Conservation (phyloP, 2,797 vertebrate genomes). For the Apogon talboti region DNA sequence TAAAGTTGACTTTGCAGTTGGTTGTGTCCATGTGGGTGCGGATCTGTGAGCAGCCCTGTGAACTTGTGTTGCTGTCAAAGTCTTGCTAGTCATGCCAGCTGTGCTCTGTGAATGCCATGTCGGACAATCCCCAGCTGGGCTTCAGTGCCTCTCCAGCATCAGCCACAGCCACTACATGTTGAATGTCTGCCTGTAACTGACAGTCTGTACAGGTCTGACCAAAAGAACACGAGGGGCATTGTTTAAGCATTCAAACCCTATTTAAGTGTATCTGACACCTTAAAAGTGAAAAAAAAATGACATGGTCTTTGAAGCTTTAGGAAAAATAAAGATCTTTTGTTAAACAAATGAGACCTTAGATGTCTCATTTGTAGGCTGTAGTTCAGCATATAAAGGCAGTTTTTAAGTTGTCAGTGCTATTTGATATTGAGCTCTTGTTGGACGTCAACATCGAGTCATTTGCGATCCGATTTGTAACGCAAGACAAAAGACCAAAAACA, state of each 20-base stretch:
- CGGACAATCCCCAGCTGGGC: constrained; percentile 27
- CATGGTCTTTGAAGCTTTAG: background rate
- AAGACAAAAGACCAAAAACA: background rate
- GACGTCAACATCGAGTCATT: no score
- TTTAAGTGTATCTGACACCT: background rate
- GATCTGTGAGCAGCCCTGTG: constrained; percentile 18
- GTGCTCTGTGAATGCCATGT: constrained; percentile 34
- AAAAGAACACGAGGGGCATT: constrained; percentile 9
- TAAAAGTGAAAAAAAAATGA: background rate
- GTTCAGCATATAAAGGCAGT: background rate
- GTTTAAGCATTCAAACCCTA: constrained; percentile 6
- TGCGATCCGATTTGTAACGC: no score
- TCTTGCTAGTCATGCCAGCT: constrained; percentile 22
- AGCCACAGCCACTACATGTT: constrained; percentile 18
- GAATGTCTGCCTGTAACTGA: constrained; percentile 11
- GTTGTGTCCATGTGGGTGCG: constrained; percentile 19
- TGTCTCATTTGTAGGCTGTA: no score
- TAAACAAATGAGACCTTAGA: background rate
- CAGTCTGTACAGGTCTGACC: constrained; percentile 11
- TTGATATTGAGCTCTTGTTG: background rate
- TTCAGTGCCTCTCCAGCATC: constrained; percentile 17
- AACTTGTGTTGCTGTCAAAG: constrained; percentile 33
- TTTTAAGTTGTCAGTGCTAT: background rate
- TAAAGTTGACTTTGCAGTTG: constrained; percentile 6
- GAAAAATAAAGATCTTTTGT: background rate